These are phyloP conservation scores for Leucozona laternaria DNA, from an alignment of 2,888 invertebrate genomes.

Conservation along the genomic window DNA sequence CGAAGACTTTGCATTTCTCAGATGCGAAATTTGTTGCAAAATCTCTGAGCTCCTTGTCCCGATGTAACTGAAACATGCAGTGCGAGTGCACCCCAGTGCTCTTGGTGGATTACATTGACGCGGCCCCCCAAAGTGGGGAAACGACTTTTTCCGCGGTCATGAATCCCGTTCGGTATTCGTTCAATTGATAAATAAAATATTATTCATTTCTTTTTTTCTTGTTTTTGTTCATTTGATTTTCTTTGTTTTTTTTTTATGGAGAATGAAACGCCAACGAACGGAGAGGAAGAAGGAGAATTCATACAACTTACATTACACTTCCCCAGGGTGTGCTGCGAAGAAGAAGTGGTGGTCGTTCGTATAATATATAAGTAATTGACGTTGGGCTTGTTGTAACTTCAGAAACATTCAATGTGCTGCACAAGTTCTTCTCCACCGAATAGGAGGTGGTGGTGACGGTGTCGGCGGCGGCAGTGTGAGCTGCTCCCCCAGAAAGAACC, in stretches of 20 bases:
- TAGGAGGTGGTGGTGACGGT: neutral
- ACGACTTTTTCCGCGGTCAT: conserved; percentile 63
- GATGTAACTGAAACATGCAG: conserved; percentile 84
- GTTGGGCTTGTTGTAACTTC: conserved; percentile 23
- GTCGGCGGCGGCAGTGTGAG: neutral
- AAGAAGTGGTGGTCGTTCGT: conserved; percentile 1
- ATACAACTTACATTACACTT: conserved; percentile 68
- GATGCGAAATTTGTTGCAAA: conserved; percentile 78
- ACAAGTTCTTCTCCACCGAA: conserved; percentile 49
- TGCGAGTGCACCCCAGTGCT: conserved; percentile 81
- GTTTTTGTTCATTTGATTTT: conserved; percentile 15
- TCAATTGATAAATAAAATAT: conserved; percentile 38
- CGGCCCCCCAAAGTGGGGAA: conserved; percentile 40
- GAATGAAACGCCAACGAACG: conserved; percentile 40
- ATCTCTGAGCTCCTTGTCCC: conserved; percentile 84
- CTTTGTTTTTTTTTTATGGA: conserved; percentile 19
- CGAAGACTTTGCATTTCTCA: conserved; percentile 71
- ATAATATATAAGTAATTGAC: conserved; percentile 3
- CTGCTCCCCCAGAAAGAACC: conserved; percentile 46
- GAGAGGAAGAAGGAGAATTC: conserved; percentile 21
- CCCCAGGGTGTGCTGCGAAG: conserved; percentile 69
- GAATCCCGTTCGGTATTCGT: conserved; percentile 47
- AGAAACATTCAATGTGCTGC: conserved; percentile 29
- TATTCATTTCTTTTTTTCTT: conserved; percentile 14
- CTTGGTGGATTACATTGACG: conserved; percentile 62